These are phyloP conservation scores for Patiria pectinifera DNA, from an alignment of 53 echinoderm and acorn worm species.

Conservation along the genomic window DNA sequence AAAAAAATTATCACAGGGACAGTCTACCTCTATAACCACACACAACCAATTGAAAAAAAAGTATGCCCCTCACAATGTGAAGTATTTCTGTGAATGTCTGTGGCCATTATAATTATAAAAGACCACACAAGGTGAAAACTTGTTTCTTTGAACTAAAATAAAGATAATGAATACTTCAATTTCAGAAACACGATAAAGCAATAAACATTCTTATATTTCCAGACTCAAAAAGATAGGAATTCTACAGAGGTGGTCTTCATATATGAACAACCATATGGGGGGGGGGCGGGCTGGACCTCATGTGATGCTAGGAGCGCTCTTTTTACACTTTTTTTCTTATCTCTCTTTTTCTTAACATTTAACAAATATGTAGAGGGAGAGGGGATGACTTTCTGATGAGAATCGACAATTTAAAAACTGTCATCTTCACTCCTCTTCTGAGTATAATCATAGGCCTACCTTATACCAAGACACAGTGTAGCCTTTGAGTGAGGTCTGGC, in stretches of 20 bases:
- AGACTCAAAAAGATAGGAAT: background rate
- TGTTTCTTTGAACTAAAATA: background rate
- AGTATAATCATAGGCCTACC: slow-evolving; percentile 50
- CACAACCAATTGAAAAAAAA: background rate
- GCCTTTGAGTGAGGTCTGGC: slow-evolving; percentile 61
- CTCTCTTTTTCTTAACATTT: too few relatives aligned
- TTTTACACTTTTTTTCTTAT: too few relatives aligned
- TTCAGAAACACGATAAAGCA: background rate
- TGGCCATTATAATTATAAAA: background rate
- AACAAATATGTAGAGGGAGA: too few relatives aligned
- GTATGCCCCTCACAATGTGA: too few relatives aligned
- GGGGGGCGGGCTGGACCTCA: too few relatives aligned
- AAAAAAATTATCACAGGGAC: background rate
- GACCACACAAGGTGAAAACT: slow-evolving; percentile 8
- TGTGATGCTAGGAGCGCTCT: too few relatives aligned
- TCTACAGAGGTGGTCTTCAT: background rate
- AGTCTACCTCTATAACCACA: background rate
- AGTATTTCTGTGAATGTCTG: background rate
- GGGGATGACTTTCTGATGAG: too few relatives aligned
- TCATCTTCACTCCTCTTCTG: too few relatives aligned
- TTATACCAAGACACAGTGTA: slow-evolving; percentile 93
- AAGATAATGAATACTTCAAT: background rate
- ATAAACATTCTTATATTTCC: background rate
- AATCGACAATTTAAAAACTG: too few relatives aligned
- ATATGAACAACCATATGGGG: background rate